Evolutionary conservation across 2,797 vertebrate genomes (phyloP), one percentile per base, ranked within the genome.

Genomic region (Lutjanus campechanus): DNA sequence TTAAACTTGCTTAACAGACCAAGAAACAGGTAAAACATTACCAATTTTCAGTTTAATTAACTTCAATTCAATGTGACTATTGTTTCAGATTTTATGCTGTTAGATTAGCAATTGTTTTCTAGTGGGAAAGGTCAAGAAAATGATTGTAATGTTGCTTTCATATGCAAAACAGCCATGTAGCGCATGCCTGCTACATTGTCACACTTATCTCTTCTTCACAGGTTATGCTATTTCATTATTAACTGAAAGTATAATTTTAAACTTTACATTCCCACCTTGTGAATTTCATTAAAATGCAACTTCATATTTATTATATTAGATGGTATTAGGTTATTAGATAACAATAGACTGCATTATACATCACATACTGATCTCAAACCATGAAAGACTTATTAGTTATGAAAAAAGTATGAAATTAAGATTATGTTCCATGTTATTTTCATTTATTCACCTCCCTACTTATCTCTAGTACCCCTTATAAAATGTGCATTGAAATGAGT

Each of bases 71-170:
- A 36, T 36, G 29, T 36, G 29, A 7, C 19, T 9, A 22, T 16
- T 7, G n/a, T 4, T 11, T 54, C 11, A 44, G 0, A 60, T 11
- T 13, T 5, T 11, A 17, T 40, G 20, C 64, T 54, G n/a, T 20
- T 69, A 19, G 29, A 62, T 51, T 36, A 22, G 7, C 51, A 47
- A 53, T 70, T 59, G 61, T 63, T 78, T 58, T 9, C 44, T 11
- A 63, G 46, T 29, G 13, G 79, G n/a, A 78, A 81, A 75, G 61
- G 56, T 78, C 47, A 69, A 64, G 43, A 15, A 59, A 68, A 78
- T 56, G 20, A 22, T 22, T 5, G 16, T 59, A 43, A 49, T 58
- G 12, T 20, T 53, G 65, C 10, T 64, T 60, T 50, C 59, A 59
- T n/a, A 25, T 49, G 40, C 60, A 62, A 82, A 43, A 25, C 41